These are phyloP conservation scores for Drosophila mojavensis DNA, from an alignment of 1,140 invertebrate species.

Conservation along the genomic window DNA sequence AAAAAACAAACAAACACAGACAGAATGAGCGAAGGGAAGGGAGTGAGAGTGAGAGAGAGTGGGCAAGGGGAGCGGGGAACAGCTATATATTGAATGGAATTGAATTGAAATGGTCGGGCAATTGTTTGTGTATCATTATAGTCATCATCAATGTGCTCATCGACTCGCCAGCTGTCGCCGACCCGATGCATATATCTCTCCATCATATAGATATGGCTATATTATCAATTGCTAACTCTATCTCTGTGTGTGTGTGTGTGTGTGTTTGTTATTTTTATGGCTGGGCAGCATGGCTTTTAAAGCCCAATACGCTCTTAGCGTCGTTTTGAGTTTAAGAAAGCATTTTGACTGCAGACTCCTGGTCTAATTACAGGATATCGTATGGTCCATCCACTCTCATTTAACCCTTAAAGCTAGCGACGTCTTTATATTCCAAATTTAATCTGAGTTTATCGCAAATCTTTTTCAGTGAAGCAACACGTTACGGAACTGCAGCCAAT, in stretches of 20 bases:
- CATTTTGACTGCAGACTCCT: too few species aligned
- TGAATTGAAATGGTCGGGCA: conserved; percentile 78
- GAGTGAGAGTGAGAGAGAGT: background rate
- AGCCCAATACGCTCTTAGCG: too few species aligned
- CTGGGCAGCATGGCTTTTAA: too few species aligned
- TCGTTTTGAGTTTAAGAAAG: too few species aligned
- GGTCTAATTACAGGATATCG: too few species aligned
- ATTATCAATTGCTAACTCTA: too few species aligned
- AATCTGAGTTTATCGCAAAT: too few species aligned
- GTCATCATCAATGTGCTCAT: conserved; percentile 65
- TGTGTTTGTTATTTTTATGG: background rate
- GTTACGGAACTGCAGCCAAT: too few species aligned
- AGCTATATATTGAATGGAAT: conserved; percentile 51
- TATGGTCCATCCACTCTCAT: too few species aligned
- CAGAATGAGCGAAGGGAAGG: background rate
- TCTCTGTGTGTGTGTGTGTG: background rate
- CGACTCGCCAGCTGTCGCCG: conserved; percentile 17
- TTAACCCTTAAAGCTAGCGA: too few species aligned
- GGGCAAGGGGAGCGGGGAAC: background rate
- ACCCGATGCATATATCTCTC: background rate
- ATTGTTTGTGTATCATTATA: conserved; percentile 81
- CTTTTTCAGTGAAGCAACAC: too few species aligned
- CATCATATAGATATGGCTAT: background rate
- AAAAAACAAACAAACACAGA: conserved; percentile 9
- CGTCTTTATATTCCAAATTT: too few species aligned